Evolutionary conservation across 2,888 invertebrate genomes (phyloP), one percentile per base, ranked within the genome.

Genomic region (Lissocephala sabroskyi): DNA sequence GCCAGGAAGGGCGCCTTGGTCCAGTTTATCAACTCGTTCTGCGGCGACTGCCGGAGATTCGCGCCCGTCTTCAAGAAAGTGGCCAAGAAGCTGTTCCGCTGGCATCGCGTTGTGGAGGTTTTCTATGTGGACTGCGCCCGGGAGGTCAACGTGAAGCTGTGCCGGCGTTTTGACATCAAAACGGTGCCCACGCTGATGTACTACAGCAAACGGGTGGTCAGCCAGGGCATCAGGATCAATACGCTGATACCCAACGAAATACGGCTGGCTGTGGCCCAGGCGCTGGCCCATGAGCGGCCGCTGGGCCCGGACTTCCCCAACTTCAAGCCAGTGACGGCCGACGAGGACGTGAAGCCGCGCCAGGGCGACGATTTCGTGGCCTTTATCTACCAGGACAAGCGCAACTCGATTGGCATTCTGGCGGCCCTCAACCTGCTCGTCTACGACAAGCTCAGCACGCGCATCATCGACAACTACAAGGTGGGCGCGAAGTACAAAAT

Each of bases 1-100:
- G 13, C n/a, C 1, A 40, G 58, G 4, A 43, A 26, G 1, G 50
- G 48, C 29, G 52, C 53, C 4, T 43, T 66, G 18, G 67, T 97
- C 11, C 94, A 97, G 83, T 97, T 97, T 86, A 97, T 96, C 82
- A 96, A 94, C 83, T 93, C 93, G 79, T 97, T 94, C 90, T 98
- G 97, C 83, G 97, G 97, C 6, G 94, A 94, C 80, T 98, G 97
- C 80, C 89, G 92, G 67, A 86, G 91, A 33, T 97, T 94, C 84
- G 93, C 95, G 0, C 94, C 95, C 0, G 89, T 40, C 0, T 66
- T 58, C 7, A 67, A 61, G 49, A 28, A 32, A 13, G 1, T 66
- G 3, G 46, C 71, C 0, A 6, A 35, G 7, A 13, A 32, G 1
- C 14, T 68, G 10, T 28, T 29, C 11, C 45, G 32, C 5, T 68